Evolutionary conservation across 1,140 invertebrate genomes (phyloP).

Genomic region (Papilio aristodemus): DNA sequence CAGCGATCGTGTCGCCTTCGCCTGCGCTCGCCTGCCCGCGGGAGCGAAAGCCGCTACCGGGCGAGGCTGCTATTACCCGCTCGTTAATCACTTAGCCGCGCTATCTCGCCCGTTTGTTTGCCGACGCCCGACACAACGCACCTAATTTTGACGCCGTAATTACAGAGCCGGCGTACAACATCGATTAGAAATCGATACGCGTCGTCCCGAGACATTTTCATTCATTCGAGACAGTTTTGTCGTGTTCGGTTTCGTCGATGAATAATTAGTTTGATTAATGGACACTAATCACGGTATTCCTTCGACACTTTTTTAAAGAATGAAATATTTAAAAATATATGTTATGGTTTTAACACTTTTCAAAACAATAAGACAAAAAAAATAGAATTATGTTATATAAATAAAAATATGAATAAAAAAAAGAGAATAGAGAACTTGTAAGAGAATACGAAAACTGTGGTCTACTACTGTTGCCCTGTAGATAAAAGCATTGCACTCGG

Average conservation of each 20-base stretch:
- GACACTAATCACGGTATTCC: not conserved
- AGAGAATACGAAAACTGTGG: too few relatives aligned
- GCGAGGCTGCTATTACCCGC: conserved; percentile 50
- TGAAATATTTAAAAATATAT: too few relatives aligned
- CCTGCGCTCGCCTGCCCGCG: conserved; percentile 45
- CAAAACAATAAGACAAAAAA: too few relatives aligned
- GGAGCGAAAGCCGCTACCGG: conserved; percentile 62
- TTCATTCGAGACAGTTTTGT: conserved; percentile 5
- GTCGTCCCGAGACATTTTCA: conserved; percentile 19
- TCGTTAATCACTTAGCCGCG: conserved; percentile 56
- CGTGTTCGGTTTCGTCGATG: conserved; percentile 3
- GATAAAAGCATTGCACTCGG: not conserved
- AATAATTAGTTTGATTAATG: conserved; percentile 17
- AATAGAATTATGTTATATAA: too few relatives aligned
- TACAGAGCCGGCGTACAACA: conserved; percentile 34
- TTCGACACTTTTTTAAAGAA: not conserved
- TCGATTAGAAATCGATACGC: conserved; percentile 43
- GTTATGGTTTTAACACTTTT: too few relatives aligned
- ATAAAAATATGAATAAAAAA: too few relatives aligned
- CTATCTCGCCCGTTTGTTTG: conserved; percentile 40
- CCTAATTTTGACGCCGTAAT: conserved; percentile 46
- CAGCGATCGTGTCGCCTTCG: too few relatives aligned
- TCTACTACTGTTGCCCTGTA: too few relatives aligned
- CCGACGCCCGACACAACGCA: conserved; percentile 32
- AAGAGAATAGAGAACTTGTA: too few relatives aligned